Evolutionary conservation across 2,113 vertebrate genomes (phyloP).

Genomic region (Oceanodroma tethys): DNA sequence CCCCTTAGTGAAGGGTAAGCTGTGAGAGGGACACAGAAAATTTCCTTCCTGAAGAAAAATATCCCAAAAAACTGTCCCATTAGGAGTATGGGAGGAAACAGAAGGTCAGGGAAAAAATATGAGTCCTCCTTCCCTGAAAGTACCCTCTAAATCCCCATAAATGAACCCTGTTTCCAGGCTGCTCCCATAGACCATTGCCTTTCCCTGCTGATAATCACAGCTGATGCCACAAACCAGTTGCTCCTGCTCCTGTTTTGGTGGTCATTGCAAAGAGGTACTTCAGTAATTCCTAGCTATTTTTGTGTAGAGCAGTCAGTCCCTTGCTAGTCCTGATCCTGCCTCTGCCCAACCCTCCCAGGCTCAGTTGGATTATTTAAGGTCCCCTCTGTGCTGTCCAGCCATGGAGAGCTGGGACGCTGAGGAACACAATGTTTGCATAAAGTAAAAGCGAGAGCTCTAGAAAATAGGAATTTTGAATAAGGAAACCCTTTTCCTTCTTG

Average conservation of each 20-base stretch:
- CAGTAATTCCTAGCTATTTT: not conserved
- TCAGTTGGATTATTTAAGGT: not conserved
- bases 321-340: not conserved
- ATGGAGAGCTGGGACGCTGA: not conserved
- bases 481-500: not conserved
- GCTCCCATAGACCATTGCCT: not conserved
- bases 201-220: not conserved
- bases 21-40: not conserved
- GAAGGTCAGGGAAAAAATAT: not conserved
- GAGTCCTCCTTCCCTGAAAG: not conserved
- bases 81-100: not conserved
- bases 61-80: not conserved
- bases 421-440: not conserved
- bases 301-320: not conserved
- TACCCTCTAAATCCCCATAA: not conserved
- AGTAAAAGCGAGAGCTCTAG: not conserved
- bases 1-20: not conserved
- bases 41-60: not conserved
- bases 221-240: not conserved
- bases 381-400: not conserved
- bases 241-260: not conserved
- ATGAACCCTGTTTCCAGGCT: not conserved
- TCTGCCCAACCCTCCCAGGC: not conserved
- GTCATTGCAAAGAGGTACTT: not conserved
- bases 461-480: not conserved